Conservation (phyloP, 2,113 vertebrate genomes). For the Oncorhynchus nerka region DNA sequence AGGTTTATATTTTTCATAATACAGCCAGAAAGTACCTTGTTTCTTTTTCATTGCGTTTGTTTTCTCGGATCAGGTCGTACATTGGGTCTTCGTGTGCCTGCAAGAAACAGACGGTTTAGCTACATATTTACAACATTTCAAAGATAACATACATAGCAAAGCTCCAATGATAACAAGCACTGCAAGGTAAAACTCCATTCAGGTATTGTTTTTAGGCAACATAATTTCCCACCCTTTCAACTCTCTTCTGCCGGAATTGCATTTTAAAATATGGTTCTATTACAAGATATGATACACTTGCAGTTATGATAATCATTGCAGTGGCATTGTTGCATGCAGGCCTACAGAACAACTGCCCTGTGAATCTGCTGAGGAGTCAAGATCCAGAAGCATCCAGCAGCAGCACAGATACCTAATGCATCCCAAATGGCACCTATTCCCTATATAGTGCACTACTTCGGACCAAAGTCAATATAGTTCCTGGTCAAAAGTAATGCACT, state of each 20-base stretch:
- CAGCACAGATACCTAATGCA: too few species aligned
- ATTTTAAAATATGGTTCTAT: conserved; percentile 21
- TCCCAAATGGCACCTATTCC: too few species aligned
- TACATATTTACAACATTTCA: neutral
- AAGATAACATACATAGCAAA: too few species aligned
- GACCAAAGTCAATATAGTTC: too few species aligned
- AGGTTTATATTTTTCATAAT: too few species aligned
- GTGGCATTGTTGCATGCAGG: conserved; percentile 7
- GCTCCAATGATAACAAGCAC: neutral
- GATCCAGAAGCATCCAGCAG: neutral
- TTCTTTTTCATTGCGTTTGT: conserved; percentile 89
- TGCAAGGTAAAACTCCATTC: neutral
- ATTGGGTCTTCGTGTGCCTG: conserved; percentile 97
- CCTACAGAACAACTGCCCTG: neutral
- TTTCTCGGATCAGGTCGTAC: conserved; percentile 92
- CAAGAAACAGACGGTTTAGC: conserved; percentile 8
- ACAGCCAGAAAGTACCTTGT: conserved; percentile 73
- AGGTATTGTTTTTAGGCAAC: neutral
- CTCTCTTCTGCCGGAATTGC: conserved; percentile 21
- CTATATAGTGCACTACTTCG: too few species aligned
- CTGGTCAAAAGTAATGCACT: too few species aligned
- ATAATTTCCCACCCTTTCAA: conserved; percentile 2
- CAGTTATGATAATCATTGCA: conserved; percentile 63
- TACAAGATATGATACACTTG: conserved; percentile 50
- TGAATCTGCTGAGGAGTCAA: conserved; percentile 15